These are phyloP conservation scores for Cheilosia variabilis DNA, from an alignment of 2,888 invertebrate species.

Conservation along the genomic window DNA sequence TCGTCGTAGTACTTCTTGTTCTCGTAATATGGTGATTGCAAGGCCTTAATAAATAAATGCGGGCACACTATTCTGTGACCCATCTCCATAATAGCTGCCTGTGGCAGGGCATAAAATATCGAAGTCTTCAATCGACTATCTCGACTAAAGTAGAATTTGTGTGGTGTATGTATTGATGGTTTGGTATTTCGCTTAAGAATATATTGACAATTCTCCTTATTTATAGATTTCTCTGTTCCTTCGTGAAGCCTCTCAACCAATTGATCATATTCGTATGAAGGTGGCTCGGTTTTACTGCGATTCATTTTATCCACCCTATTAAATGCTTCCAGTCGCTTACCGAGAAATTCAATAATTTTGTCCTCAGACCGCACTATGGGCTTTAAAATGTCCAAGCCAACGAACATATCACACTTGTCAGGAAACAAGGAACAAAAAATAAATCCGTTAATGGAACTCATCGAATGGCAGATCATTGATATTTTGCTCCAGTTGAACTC, in stretches of 20 bases:
- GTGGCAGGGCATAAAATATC: conserved; percentile 38
- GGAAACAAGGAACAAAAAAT: conserved; percentile 87
- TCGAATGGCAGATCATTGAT: conserved; percentile 88
- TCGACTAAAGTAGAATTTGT: conserved; percentile 87
- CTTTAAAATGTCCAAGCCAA: conserved; percentile 81
- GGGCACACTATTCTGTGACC: conserved; percentile 86
- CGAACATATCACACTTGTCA: conserved; percentile 83
- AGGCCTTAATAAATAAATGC: conserved; percentile 86
- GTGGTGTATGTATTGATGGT: conserved; percentile 85
- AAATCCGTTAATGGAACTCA: conserved; percentile 87
- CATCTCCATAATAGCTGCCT: conserved; percentile 84
- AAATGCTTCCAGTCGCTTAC: conserved; percentile 83
- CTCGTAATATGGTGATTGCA: conserved; percentile 84
- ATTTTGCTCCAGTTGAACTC: conserved; percentile 89
- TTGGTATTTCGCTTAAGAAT: conserved; percentile 86
- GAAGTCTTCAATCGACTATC: conserved; percentile 86
- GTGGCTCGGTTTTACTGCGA: conserved; percentile 84
- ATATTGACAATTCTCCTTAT: conserved; percentile 85
- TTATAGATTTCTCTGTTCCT: conserved; percentile 86
- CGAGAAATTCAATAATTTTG: conserved; percentile 78
- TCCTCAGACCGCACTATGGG: conserved; percentile 78
- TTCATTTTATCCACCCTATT: conserved; percentile 83
- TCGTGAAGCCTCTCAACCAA: conserved; percentile 85
- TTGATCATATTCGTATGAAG: conserved; percentile 87
- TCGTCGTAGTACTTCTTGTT: conserved; percentile 84